Base-by-base conservation (phyloP, 2,888 invertebrate genomes). In the Poecilus cupreus region DNA sequence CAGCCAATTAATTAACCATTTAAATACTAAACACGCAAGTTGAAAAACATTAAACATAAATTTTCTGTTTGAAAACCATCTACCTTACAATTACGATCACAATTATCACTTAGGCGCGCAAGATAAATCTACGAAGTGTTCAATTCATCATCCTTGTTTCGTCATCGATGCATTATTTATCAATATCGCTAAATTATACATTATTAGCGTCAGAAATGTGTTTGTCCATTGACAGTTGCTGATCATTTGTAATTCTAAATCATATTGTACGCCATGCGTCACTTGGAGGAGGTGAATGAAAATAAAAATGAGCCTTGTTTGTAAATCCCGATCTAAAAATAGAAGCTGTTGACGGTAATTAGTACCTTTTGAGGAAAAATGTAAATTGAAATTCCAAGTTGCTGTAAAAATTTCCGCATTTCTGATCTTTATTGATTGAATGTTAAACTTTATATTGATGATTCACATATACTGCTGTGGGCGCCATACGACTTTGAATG, bases 121-220 rank as follows among this genome's bases (percentile, higher is more conserved):
- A 37, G 37, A 32, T 68, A 11, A 24, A 68, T 39, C 64, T 39
- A 18, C 32, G 3, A 10, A 18, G 16, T 32, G 18, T 20, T 39
- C 18, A 68, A 68, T 37, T 32, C 18, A 51, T 51, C 51, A 51
- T 51, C 13, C 18, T 51, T 16, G 51, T 51, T 16, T 51, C 64
- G 37, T 68, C 32, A 68, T 68, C 32, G 16, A 37, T 68, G 64
- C 64, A 68, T 37, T 68, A 68, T 68, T 68, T 37, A 68, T 68
- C 18, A 11, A 68, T 68, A 68, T 51, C 51, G 10, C 18, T 32
- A 68, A 68, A 68, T 68, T 37, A 68, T 32, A 68, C 37, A 37
- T 37, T 68, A 68, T 68, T 68, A 68, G 18, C 37, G 64, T 68
- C 64, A 68, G 11, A 11, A 43, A 18, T 5, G 64, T 68, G 64